These are phyloP conservation scores for Ginglymostoma cirratum DNA, from an alignment of 2,113 vertebrate species.

Conservation along the genomic window DNA sequence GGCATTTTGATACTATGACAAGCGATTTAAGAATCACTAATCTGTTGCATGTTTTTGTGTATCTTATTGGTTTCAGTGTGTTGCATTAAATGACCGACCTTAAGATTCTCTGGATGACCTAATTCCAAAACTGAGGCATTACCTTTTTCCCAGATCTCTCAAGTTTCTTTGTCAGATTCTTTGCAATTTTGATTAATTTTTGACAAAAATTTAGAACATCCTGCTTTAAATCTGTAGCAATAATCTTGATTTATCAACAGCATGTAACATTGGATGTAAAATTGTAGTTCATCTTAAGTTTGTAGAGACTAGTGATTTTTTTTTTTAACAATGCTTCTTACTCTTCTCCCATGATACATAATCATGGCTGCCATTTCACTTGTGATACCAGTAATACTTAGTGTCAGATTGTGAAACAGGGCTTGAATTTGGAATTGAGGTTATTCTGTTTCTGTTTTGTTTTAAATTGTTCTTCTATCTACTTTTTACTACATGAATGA, in stretches of 20 bases:
- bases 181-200: neutral
- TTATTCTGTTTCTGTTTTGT: neutral
- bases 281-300: neutral
- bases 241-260: neutral
- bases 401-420: neutral
- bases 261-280: neutral
- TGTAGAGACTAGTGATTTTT: neutral
- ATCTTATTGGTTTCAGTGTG: neutral
- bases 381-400: neutral
- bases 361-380: neutral
- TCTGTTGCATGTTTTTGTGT: neutral
- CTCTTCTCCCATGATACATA: too few relatives aligned
- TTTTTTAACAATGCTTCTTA: conserved; percentile 5
- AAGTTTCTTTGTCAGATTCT: neutral
- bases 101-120: neutral
- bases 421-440: neutral
- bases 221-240: neutral
- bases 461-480: neutral
- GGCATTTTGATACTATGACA: neutral
- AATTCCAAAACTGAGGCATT: neutral
- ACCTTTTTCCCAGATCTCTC: neutral
- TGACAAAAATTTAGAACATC: neutral
- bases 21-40: neutral
- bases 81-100: neutral
- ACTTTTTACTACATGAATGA: neutral